phyloP scores from a whole-genome alignment of 2,113 vertebrate species.

The Megatriorchis doriae region DNA sequence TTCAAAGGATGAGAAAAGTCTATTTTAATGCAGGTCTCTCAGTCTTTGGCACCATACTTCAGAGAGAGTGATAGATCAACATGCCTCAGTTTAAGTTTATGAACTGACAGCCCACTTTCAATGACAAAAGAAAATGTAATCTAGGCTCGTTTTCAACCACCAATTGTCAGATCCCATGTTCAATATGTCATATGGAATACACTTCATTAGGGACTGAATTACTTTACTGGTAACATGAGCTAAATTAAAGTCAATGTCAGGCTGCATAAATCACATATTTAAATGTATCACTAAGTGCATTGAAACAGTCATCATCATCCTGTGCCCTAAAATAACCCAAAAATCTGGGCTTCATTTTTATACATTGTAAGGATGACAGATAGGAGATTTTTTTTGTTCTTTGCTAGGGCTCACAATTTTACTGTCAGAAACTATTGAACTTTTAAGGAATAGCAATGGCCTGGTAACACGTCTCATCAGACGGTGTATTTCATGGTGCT shows the following conservation, averaged over 20 bases:
- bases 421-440: background rate
- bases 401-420: background rate
- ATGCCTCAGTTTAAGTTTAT: conserved; percentile 57
- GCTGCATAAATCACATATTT: conserved; percentile 65
- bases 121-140: conserved; percentile 69
- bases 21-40: background rate
- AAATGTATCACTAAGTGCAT: conserved; percentile 51
- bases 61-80: background rate
- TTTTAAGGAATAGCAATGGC: background rate
- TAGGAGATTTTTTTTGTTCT: background rate
- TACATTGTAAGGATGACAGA: background rate
- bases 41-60: background rate
- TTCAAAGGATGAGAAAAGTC: background rate
- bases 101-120: conserved; percentile 56
- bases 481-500: background rate
- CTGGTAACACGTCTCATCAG: background rate
- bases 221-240: conserved; percentile 66
- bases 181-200: conserved; percentile 57
- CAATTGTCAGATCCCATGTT: conserved; percentile 64
- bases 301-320: conserved; percentile 27
- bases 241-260: conserved; percentile 65
- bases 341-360: conserved; percentile 38
- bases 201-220: conserved; percentile 72
- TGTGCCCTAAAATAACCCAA: conserved; percentile 49
- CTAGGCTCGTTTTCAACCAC: conserved; percentile 44